A percentile compares a stretch with the other conserved stretches of the same genome.
phyloP scores from a whole-genome alignment of 2,797 vertebrate genomes.

The Danio jaintianensis region DNA sequence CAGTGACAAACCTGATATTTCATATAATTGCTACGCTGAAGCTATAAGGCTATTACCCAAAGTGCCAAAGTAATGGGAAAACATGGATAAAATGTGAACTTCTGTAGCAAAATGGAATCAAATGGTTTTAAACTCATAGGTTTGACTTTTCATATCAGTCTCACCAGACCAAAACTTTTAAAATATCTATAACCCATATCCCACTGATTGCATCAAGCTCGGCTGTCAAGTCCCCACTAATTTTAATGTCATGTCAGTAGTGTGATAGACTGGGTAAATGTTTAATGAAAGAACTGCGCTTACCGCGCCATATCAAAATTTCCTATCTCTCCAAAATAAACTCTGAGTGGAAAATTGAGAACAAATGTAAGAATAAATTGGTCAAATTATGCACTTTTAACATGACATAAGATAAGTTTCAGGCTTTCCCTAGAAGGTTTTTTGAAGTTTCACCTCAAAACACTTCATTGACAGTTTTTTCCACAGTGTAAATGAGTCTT shows the following conservation, averaged over 20 bases:
- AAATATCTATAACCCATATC: not conserved
- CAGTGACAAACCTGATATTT: slow-evolving; percentile 79
- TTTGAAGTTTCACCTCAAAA: too few relatives aligned
- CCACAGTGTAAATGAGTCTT: too few relatives aligned
- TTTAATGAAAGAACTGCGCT: slow-evolving; percentile 3
- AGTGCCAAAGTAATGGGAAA: slow-evolving; percentile 27
- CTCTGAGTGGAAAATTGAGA: not conserved
- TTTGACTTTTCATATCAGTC: not conserved
- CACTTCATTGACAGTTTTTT: too few relatives aligned
- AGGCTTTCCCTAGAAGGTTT: too few relatives aligned
- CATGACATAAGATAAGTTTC: too few relatives aligned
- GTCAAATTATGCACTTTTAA: too few relatives aligned
- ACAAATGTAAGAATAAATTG: not conserved
- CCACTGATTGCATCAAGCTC: slow-evolving; percentile 1
- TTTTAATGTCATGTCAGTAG: not conserved
- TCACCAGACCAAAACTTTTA: not conserved
- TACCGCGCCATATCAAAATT: not conserved
- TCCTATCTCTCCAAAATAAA: not conserved
- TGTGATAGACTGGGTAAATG: slow-evolving; percentile 2
- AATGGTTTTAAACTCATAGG: not conserved
- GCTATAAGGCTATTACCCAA: slow-evolving; percentile 76
- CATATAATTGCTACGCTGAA: slow-evolving; percentile 76
- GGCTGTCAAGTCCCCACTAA: slow-evolving; percentile 15
- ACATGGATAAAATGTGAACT: slow-evolving; percentile 22
- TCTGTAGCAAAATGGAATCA: slow-evolving; percentile 30